Base-by-base conservation (phyloP, 1,140 invertebrate genomes). In the Atta cephalotes region DNA sequence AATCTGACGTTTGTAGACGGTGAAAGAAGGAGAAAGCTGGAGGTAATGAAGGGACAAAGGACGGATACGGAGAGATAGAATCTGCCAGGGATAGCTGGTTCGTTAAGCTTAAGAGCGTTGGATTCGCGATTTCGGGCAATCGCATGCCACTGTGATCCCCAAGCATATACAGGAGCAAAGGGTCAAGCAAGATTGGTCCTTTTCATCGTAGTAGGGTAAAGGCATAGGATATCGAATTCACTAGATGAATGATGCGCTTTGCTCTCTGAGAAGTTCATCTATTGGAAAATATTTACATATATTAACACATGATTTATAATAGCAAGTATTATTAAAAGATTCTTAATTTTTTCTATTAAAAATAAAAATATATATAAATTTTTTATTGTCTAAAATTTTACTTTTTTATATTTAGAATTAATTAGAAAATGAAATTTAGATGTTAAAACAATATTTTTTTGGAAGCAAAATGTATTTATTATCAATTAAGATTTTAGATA, bases 91-190 rank as follows among this genome's bases (percentile, higher is more conserved):
- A 80, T 56, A 84, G 56, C 81, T 88, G 87, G 90, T 92, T 93
- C 91, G 91, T 93, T 94, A 94, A 94, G 94, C 92, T 94, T 92
- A 91, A 91, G 89, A 93, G 92, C 92, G 79, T 91, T 88, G 91
- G 89, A 93, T 93, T 93, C 89, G 90, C 91, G 91, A 92, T 94
- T 70, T 84, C 87, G 85, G 79, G 90, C 93, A 92, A 93, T 93
- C 91, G 91, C 91, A 94, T 94, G 91, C 87, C 87, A 85, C 53
- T 18, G 78, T 77, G 58, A 91, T 88, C 81, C 81, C 35, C 65
- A 77, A 10, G 51, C 76, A 68, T 60, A 87, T 85, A 70, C 39
- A 86, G 63, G 25, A 39, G 63, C 87, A 70, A 91, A 92, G 89
- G 93, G 90, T 93, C 91, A 92, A 94, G 91, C 85, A 91, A 89